A percentile compares a stretch with the other conserved stretches of the same genome.
phyloP scores from a whole-genome alignment of 30 jellyfish, hydroid and myxozoan species.

The Hydra vulgaris region DNA sequence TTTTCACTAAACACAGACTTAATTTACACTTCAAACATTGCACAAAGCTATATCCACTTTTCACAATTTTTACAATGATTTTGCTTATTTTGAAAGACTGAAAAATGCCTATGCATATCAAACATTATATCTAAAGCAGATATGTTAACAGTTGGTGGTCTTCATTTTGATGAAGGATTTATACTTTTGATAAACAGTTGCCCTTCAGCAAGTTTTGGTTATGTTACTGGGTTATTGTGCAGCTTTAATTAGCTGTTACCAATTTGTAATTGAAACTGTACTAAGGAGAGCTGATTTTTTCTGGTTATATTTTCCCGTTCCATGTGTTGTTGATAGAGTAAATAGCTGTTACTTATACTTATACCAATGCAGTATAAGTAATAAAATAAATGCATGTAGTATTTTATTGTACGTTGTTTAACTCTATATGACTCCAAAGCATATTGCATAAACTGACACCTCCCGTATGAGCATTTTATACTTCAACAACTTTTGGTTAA shows the following conservation, averaged over 20 bases:
- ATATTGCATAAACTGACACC: conserved; percentile 30
- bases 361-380: conserved; percentile 24
- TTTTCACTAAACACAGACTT: conserved; percentile 21
- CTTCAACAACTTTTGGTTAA: conserved; percentile 24
- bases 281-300: conserved; percentile 14
- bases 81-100: conserved; percentile 17
- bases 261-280: conserved; percentile 11
- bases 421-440: conserved; percentile 27
- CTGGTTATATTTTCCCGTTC: conserved; percentile 8
- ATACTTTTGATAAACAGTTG: neutral
- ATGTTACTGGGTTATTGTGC: neutral
- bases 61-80: conserved; percentile 30
- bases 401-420: neutral
- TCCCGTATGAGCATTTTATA: conserved; percentile 19
- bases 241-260: conserved; percentile 15
- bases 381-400: conserved; percentile 14
- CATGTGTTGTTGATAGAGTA: conserved; percentile 19
- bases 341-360: conserved; percentile 14
- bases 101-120: conserved; percentile 25
- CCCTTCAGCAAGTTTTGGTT: neutral
- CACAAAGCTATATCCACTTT: conserved; percentile 12
- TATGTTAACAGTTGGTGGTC: conserved; percentile 5
- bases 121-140: conserved; percentile 10
- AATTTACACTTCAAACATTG: conserved; percentile 29
- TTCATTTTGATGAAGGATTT: conserved; percentile 7